Evolutionary conservation across 2,888 invertebrate species (phyloP).

Genomic region (Drosophila kambysellisi): DNA sequence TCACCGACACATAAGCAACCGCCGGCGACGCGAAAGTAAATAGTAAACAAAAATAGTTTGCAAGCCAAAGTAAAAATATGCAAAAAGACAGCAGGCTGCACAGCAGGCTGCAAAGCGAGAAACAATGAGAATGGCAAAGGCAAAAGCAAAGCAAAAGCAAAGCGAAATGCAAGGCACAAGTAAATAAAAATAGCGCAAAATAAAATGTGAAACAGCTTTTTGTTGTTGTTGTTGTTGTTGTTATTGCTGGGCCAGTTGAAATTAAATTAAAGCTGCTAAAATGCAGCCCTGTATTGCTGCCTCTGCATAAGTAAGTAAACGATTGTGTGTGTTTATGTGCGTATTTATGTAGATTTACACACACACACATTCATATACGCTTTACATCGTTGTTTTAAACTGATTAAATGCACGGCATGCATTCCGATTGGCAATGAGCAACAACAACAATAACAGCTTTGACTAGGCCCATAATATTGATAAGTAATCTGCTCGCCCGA

Average conservation of each 20-base stretch:
- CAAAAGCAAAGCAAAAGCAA: slow-evolving; percentile 32
- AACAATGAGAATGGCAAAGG: slow-evolving; percentile 20
- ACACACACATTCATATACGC: not conserved
- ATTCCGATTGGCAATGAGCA: slow-evolving; percentile 47
- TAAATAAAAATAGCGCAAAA: slow-evolving; percentile 72
- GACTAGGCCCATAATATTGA: slow-evolving; percentile 60
- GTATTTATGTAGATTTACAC: not conserved
- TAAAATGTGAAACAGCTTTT: slow-evolving; percentile 65
- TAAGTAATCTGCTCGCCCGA: slow-evolving; percentile 64
- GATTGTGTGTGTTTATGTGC: slow-evolving; percentile 8
- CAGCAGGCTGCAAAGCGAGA: slow-evolving; percentile 23
- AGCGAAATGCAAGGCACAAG: slow-evolving; percentile 41
- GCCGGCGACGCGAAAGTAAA: slow-evolving; percentile 67
- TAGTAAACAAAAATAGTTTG: slow-evolving; percentile 79
- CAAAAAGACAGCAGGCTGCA: slow-evolving; percentile 33
- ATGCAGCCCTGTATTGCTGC: slow-evolving; percentile 33
- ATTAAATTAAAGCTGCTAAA: slow-evolving; percentile 66
- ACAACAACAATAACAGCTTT: slow-evolving; percentile 26
- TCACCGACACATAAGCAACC: slow-evolving; percentile 18
- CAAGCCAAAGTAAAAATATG: slow-evolving; percentile 69
- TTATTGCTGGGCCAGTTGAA: slow-evolving; percentile 35
- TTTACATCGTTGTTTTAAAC: slow-evolving; percentile 41
- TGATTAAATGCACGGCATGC: slow-evolving; percentile 57
- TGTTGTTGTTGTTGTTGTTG: slow-evolving; percentile 25
- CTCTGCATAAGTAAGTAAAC: slow-evolving; percentile 20